phyloP scores from a whole-genome alignment of 2,797 vertebrate species.

The Dallia pectoralis region DNA sequence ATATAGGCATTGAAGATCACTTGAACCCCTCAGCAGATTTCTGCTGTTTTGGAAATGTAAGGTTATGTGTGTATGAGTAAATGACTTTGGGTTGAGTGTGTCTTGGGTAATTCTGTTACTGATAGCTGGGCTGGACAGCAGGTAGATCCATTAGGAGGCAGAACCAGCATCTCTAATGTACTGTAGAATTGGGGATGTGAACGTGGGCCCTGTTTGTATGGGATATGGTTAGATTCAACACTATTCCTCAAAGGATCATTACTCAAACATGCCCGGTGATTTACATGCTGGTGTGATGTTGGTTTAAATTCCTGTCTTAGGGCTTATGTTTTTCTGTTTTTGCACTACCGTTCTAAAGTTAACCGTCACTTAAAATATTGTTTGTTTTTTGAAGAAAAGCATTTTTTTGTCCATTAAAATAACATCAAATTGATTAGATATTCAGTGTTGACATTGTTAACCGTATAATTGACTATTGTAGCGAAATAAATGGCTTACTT shows the following conservation, averaged over 20 bases:
- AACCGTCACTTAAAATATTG: no score
- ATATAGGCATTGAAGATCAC: not conserved
- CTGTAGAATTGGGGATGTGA: constrained; percentile 33
- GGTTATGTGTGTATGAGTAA: not conserved
- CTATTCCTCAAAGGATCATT: constrained; percentile 52
- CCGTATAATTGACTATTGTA: no score
- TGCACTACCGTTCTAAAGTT: no score
- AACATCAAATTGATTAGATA: no score
- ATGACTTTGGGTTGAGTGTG: constrained; percentile 1
- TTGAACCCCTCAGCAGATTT: constrained; percentile 1
- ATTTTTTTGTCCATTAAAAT: no score
- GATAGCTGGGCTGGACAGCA: constrained; percentile 32
- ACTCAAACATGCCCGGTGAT: constrained; percentile 53
- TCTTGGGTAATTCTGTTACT: constrained; percentile 36
- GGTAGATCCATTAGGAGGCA: constrained; percentile 24
- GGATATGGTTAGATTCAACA: constrained; percentile 32
- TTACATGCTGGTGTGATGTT: constrained; percentile 58
- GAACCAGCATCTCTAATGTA: constrained; percentile 12
- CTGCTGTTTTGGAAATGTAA: not conserved
- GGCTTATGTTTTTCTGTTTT: constrained; percentile 51
- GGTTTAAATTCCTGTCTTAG: constrained; percentile 56
- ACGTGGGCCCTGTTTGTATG: constrained; percentile 36
- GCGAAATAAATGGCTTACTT: no score
- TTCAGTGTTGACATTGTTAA: no score
- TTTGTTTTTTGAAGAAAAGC: no score